Evolutionary conservation across 2,888 invertebrate species (phyloP).

Genomic region (Lepidocyrtoides sp.): DNA sequence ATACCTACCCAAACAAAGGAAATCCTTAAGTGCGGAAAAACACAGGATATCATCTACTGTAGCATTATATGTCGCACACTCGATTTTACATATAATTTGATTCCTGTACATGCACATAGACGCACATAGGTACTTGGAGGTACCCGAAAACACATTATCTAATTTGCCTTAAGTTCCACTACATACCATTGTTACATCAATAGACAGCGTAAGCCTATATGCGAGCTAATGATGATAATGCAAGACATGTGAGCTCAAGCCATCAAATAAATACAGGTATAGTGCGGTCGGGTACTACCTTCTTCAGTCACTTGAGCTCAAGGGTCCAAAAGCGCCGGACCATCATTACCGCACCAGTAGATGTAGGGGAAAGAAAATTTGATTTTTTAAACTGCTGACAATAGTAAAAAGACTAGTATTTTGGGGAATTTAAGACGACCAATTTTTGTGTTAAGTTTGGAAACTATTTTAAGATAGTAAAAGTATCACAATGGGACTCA

Average conservation of each 20-base stretch:
- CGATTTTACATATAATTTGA: background rate
- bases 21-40: constrained; percentile 32
- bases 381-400: background rate
- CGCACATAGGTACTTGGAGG: background rate
- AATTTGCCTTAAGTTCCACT: too few species aligned
- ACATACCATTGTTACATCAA: too few species aligned
- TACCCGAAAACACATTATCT: too few species aligned
- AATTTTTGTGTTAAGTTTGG: background rate
- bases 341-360: background rate
- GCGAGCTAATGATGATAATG: too few species aligned
- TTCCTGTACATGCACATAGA: background rate
- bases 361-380: background rate
- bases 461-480: background rate
- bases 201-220: too few species aligned
- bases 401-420: background rate
- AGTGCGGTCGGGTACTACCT: background rate
- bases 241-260: background rate
- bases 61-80: background rate
- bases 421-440: background rate
- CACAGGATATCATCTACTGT: constrained; percentile 1
- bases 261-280: background rate
- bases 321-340: background rate
- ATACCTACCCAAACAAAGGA: background rate
- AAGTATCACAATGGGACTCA: constrained; percentile 43
- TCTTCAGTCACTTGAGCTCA: background rate